Conservation (phyloP, 2,797 vertebrate species). For the Myioborus melanocephalus region DNA sequence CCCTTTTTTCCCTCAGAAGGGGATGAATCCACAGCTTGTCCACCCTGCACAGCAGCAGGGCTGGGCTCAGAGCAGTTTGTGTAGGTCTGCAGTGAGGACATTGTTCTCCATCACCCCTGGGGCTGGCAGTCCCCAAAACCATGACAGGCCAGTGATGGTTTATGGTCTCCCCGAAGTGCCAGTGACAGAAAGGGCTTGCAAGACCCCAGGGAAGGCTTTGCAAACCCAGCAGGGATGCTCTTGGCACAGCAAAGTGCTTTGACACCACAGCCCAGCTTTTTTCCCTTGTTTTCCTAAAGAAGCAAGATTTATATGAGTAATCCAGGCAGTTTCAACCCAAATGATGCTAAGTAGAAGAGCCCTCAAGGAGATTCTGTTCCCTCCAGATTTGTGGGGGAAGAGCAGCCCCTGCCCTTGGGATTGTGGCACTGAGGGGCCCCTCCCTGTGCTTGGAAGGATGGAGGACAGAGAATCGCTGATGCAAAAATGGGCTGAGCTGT, state of each 20-base stretch:
- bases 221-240: neutral
- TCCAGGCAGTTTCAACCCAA: neutral
- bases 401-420: neutral
- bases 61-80: neutral
- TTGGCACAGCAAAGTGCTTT: constrained; percentile 4
- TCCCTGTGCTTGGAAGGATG: neutral
- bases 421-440: neutral
- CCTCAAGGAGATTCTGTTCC: neutral
- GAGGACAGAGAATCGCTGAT: neutral
- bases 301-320: constrained; percentile 30
- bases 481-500: neutral
- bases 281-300: constrained; percentile 3
- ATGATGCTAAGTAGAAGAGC: neutral
- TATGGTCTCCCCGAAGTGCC: neutral
- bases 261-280: neutral
- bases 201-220: neutral
- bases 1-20: neutral
- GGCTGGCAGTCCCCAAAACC: neutral
- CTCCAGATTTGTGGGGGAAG: neutral
- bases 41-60: neutral
- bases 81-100: neutral
- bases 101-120: neutral
- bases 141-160: neutral
- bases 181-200: neutral
- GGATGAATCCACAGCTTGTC: neutral